Base-by-base conservation (phyloP, 2,113 vertebrate genomes). In the Poecilia latipinna region DNA sequence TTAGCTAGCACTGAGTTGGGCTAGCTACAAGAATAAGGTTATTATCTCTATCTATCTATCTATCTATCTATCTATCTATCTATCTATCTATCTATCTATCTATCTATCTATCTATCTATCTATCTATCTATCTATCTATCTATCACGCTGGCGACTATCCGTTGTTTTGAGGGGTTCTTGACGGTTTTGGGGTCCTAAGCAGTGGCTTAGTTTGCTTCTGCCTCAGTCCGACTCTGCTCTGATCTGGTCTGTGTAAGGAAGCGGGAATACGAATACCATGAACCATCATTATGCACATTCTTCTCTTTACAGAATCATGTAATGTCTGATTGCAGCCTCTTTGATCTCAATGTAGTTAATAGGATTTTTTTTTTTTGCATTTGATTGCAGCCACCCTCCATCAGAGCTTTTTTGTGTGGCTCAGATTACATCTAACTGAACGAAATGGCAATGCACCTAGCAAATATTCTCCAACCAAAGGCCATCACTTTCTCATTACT, bases 401-500 rank as follows among this genome's bases (percentile, higher is more conserved):
- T 71, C 28, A 44, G 31, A 65, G 74, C 19, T 76, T 81, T 37
- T 74, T 57, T 62, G 37, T 81, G 37, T 33, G 29, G 19, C 70
- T 65, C 65, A 17, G 65, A 33, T 33, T 61, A 48, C 48, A 71
- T 68, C 85, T 80, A 72, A 72, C 64, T 63, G 69, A 88, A 85
- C 74, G 24, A 75, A 83, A 78, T 51, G 28, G 63, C 37, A 61
- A 65, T 75, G 66, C 68, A 81, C 76, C 68, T 44, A 74, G 72
- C 70, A 74, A 83, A 70, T 83, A 72, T 82, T 84, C 81, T 65
- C 68, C n/a, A 71, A 76, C 48, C 76, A 78, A 87, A 87, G 78
- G 74, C 79, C 74, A 61, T 48, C 79, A 68, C 82, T 86, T 88
- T 86, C 77, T 86, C 85, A 86, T 86, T 86, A 86, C 78, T 39